Evolutionary conservation across 2,113 vertebrate genomes (phyloP).

Genomic region (Lepus europaeus): DNA sequence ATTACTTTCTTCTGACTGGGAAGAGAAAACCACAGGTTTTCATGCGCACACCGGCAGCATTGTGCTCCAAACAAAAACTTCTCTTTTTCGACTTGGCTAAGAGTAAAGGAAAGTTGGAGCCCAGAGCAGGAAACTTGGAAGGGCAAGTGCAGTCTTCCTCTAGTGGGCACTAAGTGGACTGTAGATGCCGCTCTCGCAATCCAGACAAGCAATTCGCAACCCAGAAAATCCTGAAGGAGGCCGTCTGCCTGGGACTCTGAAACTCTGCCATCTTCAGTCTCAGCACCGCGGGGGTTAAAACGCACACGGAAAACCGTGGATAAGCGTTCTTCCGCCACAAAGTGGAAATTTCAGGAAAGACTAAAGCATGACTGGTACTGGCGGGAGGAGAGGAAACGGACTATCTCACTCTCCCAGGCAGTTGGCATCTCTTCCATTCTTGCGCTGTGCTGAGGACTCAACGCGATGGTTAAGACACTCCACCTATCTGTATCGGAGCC

Average conservation of each 20-base stretch:
- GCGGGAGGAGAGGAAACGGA: not conserved
- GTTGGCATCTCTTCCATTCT: conserved; percentile 20
- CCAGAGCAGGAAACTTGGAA: conserved; percentile 53
- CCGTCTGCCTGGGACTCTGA: conserved; percentile 7
- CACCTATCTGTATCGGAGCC: not conserved
- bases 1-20: conserved; percentile 78
- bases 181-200: not conserved
- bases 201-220: not conserved
- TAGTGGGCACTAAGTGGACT: conserved; percentile 22
- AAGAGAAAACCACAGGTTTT: conserved; percentile 72
- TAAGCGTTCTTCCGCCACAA: not conserved
- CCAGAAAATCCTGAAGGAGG: not conserved
- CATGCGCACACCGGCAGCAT: conserved; percentile 44
- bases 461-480: not conserved
- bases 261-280: not conserved
- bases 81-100: conserved; percentile 62
- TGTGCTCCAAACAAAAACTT: conserved; percentile 29
- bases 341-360: conserved; percentile 28
- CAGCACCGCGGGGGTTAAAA: not conserved
- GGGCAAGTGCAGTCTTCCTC: conserved; percentile 33
- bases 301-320: not conserved
- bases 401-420: not conserved
- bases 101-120: conserved; percentile 59
- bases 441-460: not conserved
- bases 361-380: not conserved